A percentile compares a stretch with the other conserved stretches of the same genome.
Conservation (phyloP, 2,888 invertebrate genomes). For the Amblyjoppa fuscipennis region DNA sequence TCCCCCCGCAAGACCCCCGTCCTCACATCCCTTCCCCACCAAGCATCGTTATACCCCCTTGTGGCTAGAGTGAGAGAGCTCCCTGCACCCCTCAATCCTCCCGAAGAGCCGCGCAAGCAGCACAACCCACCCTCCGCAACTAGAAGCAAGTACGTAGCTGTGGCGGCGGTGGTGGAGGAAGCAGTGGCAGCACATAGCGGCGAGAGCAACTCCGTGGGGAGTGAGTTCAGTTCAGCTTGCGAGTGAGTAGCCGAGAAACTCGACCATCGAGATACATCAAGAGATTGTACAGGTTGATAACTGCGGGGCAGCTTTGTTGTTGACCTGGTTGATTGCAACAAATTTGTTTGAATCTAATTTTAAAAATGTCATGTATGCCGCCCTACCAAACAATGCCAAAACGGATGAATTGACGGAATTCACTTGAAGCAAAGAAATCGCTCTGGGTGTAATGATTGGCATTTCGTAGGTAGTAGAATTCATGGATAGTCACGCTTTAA, state of each 20-base stretch:
- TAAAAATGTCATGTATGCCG: not conserved
- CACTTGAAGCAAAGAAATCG: not conserved
- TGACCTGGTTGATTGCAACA: not conserved
- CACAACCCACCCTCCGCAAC: slow-evolving; percentile 62
- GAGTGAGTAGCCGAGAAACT: slow-evolving; percentile 58
- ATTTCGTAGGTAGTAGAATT: not conserved
- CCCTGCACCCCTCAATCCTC: slow-evolving; percentile 49
- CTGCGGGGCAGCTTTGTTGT: not conserved
- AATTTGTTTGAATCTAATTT: not conserved
- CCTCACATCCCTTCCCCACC: slow-evolving; percentile 49
- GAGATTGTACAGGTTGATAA: slow-evolving; percentile 6
- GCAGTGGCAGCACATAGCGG: slow-evolving; percentile 57
- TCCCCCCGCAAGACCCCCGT: slow-evolving; percentile 62
- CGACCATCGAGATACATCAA: slow-evolving; percentile 45
- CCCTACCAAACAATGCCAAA: too few relatives aligned
- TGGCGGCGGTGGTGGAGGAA: slow-evolving; percentile 22
- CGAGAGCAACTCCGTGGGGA: slow-evolving; percentile 68
- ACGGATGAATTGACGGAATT: not conserved
- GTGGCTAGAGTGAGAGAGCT: slow-evolving; percentile 59
- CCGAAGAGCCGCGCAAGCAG: slow-evolving; percentile 62
- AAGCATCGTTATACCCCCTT: slow-evolving; percentile 65
- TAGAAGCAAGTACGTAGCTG: slow-evolving; percentile 35
- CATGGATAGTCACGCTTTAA: not conserved
- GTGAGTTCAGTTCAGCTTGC: slow-evolving; percentile 70
- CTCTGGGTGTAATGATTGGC: too few relatives aligned